Base-by-base conservation (phyloP, 2,888 invertebrate species). In the Cerceris ruficornis region DNA sequence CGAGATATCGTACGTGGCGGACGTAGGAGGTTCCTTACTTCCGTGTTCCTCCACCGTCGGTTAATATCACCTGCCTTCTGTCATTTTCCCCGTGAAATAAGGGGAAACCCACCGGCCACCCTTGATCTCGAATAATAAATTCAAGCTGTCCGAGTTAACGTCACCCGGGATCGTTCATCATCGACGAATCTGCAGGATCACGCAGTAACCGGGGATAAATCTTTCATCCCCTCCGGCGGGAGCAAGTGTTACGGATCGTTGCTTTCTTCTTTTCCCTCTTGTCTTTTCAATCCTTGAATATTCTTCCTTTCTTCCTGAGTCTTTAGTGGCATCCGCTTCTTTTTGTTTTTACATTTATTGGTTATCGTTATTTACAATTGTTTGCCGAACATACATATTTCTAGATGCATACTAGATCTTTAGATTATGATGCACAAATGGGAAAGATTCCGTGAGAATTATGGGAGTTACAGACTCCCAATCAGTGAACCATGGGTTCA, bases 61-160 rank as follows among this genome's bases (percentile, higher is more conserved):
- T 77, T 74, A 77, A 77, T 59, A 64, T 75, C 77, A 65, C 69
- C 69, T 77, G 69, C 39, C 65, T 57, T 57, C 65, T 54, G 69
- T 57, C 75, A 57, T 77, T 77, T 28, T 70, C 41, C 68, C 11
- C 49, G 52, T 42, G 15, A 39, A 73, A 54, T 42, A n/a, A 17
- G 55, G 69, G 43, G 49, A 52, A 13, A 14, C 17, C 6, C 49
- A 39, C n/a, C 46, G 14, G n/a, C 66, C 50, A 8, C 17, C 15
- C 52, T 54, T 39, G 69, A 62, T 14, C 28, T 50, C 42, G 43
- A 41, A 69, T 77, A 77, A 79, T 72, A 79, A 79, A 79, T 79
- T 72, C 71, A 15, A 7, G 13, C 50, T n/a, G 49, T 41, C 57
- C 57, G 55, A 66, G 74, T 78, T 58, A 64, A 41, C 72, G 69